Percentiles rank a stretch among this genome's conserved stretches.
Evolutionary conservation across 37 sponge, comb jelly and placozoan species (phyloP).

Genomic region (Bolinopsis microptera): DNA sequence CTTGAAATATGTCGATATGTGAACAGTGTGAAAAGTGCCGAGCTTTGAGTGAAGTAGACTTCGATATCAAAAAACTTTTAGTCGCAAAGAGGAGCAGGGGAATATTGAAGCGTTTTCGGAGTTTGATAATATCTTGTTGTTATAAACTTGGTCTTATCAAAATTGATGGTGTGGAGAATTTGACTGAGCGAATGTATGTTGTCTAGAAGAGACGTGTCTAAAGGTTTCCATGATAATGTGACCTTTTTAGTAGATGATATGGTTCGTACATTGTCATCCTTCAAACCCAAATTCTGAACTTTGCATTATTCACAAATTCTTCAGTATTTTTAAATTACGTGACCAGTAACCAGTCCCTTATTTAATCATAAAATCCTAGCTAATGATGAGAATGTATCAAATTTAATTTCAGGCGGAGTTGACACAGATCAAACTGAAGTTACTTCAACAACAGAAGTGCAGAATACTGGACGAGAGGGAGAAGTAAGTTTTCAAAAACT

Average conservation of each 20-base stretch:
- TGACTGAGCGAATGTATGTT: conserved; percentile 11
- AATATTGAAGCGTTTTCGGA: background rate
- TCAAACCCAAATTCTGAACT: too few species aligned
- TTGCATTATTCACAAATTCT: too few species aligned
- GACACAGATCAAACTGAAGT: conserved; percentile 74
- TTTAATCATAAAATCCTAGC: too few species aligned
- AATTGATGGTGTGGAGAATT: background rate
- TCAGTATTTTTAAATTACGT: too few species aligned
- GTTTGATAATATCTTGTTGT: background rate
- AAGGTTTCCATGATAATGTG: too few species aligned
- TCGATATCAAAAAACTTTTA: background rate
- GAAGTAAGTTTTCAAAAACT: conserved; percentile 69
- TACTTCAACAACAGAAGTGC: conserved; percentile 70
- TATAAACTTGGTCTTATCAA: background rate
- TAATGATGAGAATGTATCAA: too few species aligned
- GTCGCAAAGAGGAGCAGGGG: background rate
- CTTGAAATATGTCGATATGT: background rate
- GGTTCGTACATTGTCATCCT: too few species aligned
- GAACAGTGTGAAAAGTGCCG: background rate
- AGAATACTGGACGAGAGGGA: conserved; percentile 70
- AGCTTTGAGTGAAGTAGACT: background rate
- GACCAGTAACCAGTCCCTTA: too few species aligned
- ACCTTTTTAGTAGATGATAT: too few species aligned
- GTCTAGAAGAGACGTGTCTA: too few species aligned
- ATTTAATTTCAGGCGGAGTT: conserved; percentile 82